phyloP scores from a whole-genome alignment of 2,113 vertebrate species.

The Columba janthina region DNA sequence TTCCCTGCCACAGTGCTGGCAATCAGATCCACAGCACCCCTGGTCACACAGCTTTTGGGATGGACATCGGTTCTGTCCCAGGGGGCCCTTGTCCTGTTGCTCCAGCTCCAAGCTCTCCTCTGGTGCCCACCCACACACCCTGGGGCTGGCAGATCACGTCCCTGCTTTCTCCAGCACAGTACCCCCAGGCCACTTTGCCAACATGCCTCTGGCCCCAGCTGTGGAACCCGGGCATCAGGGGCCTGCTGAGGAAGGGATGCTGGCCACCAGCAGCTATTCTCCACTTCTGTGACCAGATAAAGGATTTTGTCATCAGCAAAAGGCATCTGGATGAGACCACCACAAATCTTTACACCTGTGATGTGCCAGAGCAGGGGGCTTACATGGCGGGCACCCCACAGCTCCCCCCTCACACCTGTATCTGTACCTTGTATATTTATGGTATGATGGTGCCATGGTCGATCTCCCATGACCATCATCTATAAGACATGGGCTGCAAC shows the following conservation, averaged over 20 bases:
- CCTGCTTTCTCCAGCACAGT: neutral
- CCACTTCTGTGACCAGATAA: neutral
- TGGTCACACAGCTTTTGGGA: neutral
- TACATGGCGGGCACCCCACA: neutral
- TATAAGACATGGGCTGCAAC: neutral
- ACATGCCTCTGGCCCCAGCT: neutral
- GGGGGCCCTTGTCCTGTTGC: neutral
- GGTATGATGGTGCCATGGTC: accelerated
- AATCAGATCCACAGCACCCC: neutral
- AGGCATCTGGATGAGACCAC: neutral
- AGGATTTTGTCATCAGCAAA: neutral
- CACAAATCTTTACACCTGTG: neutral
- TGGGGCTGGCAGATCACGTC: neutral
- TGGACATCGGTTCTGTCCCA: neutral
- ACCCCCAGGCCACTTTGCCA: neutral
- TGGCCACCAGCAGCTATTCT: neutral
- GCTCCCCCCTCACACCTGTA: accelerated
- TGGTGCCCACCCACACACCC: accelerated
- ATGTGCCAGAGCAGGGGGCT: neutral
- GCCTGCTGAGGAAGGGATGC: neutral
- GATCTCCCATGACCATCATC: neutral
- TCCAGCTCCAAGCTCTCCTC: neutral
- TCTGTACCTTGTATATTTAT: neutral
- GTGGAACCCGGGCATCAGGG: neutral
- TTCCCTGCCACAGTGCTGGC: accelerated